These are phyloP conservation scores for Palythoa heliodiscus DNA, from an alignment of 92 coral and sea anemone species.

Conservation along the genomic window DNA sequence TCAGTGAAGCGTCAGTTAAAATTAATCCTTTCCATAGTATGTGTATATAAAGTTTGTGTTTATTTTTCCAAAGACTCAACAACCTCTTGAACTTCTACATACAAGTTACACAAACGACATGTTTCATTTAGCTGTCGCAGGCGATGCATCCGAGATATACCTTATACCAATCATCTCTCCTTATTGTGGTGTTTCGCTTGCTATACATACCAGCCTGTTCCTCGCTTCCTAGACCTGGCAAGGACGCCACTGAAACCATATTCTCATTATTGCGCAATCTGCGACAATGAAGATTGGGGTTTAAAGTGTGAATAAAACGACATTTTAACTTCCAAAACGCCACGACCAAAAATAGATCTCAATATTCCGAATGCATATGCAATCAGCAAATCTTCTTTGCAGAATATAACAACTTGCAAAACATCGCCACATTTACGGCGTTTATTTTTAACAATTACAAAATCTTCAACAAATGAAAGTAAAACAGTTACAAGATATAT, in stretches of 20 bases:
- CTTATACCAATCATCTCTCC: too few species aligned
- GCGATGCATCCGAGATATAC: neutral
- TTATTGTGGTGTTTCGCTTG: neutral
- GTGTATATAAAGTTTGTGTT: neutral
- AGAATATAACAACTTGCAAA: neutral
- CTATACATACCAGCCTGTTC: neutral
- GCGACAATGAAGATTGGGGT: neutral
- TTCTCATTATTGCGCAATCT: slow-evolving; percentile 4
- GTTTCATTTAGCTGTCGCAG: neutral
- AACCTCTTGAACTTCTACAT: neutral
- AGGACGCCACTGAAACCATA: neutral
- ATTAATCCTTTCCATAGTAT: neutral
- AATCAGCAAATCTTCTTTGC: neutral
- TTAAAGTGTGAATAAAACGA: neutral
- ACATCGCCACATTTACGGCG: neutral
- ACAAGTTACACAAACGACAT: neutral
- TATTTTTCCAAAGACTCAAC: neutral
- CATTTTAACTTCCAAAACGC: neutral
- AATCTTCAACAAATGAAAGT: neutral
- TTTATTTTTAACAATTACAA: neutral
- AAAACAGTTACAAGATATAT: neutral
- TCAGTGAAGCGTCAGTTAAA: neutral
- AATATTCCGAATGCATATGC: neutral
- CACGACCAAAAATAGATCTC: neutral
- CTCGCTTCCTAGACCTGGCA: neutral